Percentiles rank a stretch among this genome's conserved stretches.
Conservation (phyloP, 2,888 invertebrate species). For the Macaria liturata region DNA sequence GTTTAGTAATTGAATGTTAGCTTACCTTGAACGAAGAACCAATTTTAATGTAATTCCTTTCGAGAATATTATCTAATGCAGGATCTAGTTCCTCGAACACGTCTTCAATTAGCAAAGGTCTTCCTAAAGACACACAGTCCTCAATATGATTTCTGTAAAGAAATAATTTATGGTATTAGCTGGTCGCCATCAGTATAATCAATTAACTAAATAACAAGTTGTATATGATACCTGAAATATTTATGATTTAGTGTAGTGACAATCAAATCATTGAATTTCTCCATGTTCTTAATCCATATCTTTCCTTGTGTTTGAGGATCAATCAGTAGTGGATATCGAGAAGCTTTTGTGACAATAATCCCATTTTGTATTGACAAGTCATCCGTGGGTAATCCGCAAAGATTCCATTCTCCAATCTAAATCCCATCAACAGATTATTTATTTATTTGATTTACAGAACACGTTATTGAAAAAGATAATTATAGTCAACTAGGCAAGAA, state of each 20-base stretch:
- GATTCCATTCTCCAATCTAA: slow-evolving; percentile 93
- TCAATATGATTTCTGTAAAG: slow-evolving; percentile 89
- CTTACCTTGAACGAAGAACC: slow-evolving; percentile 89
- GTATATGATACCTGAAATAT: slow-evolving; percentile 81
- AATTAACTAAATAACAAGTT: too few relatives aligned
- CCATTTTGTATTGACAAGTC: slow-evolving; percentile 96
- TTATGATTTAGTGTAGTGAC: slow-evolving; percentile 86
- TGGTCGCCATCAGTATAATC: too few relatives aligned
- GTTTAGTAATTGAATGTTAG: not conserved
- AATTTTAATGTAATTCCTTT: slow-evolving; percentile 93
- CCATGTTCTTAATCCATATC: slow-evolving; percentile 93
- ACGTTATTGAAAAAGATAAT: not conserved
- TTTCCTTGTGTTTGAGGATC: slow-evolving; percentile 97
- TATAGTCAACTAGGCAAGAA: not conserved
- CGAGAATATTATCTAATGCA: slow-evolving; percentile 92
- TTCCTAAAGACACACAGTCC: slow-evolving; percentile 91
- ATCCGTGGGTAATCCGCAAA: slow-evolving; percentile 94
- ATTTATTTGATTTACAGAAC: not conserved
- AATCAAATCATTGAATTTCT: slow-evolving; percentile 87
- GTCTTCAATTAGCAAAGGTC: slow-evolving; percentile 93
- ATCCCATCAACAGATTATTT: too few relatives aligned
- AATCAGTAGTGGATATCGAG: slow-evolving; percentile 92
- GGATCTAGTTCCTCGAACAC: slow-evolving; percentile 94
- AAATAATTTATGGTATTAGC: too few relatives aligned
- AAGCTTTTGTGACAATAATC: slow-evolving; percentile 93